Percentiles rank a stretch among this genome's conserved stretches.
phyloP scores from a whole-genome alignment of 1,140 invertebrate genomes.

The Semibalanus balanoides region DNA sequence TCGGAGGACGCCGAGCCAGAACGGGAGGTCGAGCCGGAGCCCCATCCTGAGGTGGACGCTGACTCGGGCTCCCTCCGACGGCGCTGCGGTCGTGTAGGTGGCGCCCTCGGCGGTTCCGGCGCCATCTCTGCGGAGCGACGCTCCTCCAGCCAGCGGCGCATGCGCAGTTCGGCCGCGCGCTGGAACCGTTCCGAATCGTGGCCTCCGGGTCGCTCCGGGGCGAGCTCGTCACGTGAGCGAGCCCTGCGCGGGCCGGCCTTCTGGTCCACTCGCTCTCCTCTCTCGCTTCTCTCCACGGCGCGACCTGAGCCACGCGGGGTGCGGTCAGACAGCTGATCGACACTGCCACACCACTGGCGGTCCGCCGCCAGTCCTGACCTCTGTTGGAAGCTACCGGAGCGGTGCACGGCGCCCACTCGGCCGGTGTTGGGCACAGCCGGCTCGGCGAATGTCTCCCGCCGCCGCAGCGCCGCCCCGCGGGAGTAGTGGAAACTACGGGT shows the following conservation, averaged over 20 bases:
- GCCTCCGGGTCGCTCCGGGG: too few relatives aligned
- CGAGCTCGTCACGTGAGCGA: not conserved
- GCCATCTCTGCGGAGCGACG: too few relatives aligned
- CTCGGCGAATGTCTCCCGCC: not conserved
- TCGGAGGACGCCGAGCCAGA: not conserved
- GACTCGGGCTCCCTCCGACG: not conserved
- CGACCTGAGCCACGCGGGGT: too few relatives aligned
- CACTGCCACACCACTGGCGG: not conserved
- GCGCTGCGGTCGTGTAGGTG: too few relatives aligned
- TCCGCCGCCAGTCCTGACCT: not conserved
- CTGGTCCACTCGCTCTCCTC: too few relatives aligned
- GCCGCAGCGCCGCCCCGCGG: not conserved
- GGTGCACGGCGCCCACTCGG: not conserved
- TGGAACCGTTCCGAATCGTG: not conserved
- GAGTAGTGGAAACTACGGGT: not conserved
- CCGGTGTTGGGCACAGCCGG: too few relatives aligned
- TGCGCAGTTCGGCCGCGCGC: not conserved
- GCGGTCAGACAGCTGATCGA: not conserved
- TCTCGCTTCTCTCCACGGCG: too few relatives aligned
- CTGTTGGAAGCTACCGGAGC: not conserved
- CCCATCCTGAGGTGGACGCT: not conserved
- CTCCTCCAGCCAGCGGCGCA: not conserved
- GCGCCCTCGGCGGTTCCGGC: not conserved
- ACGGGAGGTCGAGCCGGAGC: not conserved
- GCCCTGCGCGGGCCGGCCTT: too few relatives aligned